These are phyloP conservation scores for Saimiri boliviensis DNA, from an alignment of 2,113 vertebrate genomes.

Conservation along the genomic window DNA sequence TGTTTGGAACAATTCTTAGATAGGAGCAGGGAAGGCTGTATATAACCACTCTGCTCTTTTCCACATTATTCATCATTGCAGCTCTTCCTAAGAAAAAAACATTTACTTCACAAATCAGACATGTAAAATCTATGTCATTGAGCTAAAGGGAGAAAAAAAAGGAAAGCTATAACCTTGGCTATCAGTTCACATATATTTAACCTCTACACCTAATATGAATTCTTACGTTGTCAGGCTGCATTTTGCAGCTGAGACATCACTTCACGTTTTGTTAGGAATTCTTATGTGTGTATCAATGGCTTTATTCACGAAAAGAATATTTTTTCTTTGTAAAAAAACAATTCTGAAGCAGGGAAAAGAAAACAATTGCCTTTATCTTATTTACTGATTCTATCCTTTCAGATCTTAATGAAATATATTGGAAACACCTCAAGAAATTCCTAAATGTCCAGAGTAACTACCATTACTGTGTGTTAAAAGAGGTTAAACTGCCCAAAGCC, in stretches of 20 bases:
- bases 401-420: slow-evolving; percentile 49
- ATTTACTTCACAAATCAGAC: slow-evolving; percentile 41
- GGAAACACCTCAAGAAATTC: slow-evolving; percentile 63
- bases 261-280: slow-evolving; percentile 34
- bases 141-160: neutral
- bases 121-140: slow-evolving; percentile 42
- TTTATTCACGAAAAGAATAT: neutral
- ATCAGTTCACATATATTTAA: neutral
- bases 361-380: slow-evolving; percentile 46
- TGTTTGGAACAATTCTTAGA: slow-evolving; percentile 23
- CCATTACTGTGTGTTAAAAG: slow-evolving; percentile 65
- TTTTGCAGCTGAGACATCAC: slow-evolving; percentile 23
- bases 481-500: slow-evolving; percentile 82
- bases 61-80: neutral
- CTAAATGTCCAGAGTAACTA: slow-evolving; percentile 62
- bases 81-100: slow-evolving; percentile 16
- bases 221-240: neutral
- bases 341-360: neutral
- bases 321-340: neutral
- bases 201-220: neutral
- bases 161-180: neutral
- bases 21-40: neutral
- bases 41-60: neutral
- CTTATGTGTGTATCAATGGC: neutral
- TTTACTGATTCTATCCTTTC: slow-evolving; percentile 61